Evolutionary conservation across 2,797 vertebrate genomes (phyloP).

Genomic region (Rhabdomys pumilio): DNA sequence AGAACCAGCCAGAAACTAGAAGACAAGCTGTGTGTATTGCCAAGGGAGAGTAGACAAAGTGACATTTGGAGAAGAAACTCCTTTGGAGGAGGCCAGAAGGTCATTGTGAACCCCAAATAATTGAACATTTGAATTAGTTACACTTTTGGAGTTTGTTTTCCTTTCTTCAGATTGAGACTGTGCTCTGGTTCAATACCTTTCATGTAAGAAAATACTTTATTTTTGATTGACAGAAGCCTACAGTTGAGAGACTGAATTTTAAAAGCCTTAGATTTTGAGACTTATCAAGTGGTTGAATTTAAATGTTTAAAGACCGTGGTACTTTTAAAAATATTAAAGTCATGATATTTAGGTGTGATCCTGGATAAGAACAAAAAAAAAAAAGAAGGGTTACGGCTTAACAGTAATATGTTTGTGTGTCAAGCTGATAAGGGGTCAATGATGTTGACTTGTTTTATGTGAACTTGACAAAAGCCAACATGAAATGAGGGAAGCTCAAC

Average conservation of each 20-base stretch:
- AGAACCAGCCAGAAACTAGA: background rate
- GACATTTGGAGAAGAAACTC: background rate
- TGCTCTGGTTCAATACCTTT: background rate
- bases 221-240: background rate
- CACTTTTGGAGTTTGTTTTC: background rate
- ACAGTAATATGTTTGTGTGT: background rate
- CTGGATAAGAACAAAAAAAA: background rate
- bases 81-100: background rate
- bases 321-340: background rate
- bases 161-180: background rate
- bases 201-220: background rate
- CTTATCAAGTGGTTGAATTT: background rate
- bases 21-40: background rate
- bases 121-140: background rate
- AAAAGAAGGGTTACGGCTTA: background rate
- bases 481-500: background rate
- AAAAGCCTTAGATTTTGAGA: background rate
- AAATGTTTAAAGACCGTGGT: background rate
- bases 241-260: background rate
- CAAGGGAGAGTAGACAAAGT: background rate
- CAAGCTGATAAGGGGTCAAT: background rate
- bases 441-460: background rate
- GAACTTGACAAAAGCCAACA: background rate
- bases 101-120: background rate
- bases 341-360: background rate